phyloP scores from a whole-genome alignment of 2,113 vertebrate species.

The Corythoichthys haematopterus region DNA sequence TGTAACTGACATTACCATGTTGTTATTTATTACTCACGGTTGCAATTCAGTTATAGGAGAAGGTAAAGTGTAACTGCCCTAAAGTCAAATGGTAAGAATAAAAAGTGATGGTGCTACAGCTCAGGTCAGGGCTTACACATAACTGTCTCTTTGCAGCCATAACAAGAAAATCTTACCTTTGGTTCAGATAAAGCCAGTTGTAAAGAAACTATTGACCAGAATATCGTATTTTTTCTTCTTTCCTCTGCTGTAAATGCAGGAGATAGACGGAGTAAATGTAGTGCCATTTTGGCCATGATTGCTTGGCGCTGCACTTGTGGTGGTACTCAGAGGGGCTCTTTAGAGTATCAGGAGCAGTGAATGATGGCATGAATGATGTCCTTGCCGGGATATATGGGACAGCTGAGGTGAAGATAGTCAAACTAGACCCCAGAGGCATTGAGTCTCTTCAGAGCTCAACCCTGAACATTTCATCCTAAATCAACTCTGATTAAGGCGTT shows the following conservation, averaged over 20 bases:
- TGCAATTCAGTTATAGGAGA: constrained; percentile 31
- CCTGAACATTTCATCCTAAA: constrained; percentile 58
- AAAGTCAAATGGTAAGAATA: constrained; percentile 21
- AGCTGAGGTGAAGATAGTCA: constrained; percentile 68
- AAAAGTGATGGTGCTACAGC: constrained; percentile 4
- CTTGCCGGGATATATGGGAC: constrained; percentile 64
- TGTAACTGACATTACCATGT: constrained; percentile 16
- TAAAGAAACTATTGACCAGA: constrained; percentile 11
- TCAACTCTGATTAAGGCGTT: constrained; percentile 46
- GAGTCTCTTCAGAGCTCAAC: constrained; percentile 52
- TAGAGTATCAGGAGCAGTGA: constrained; percentile 50
- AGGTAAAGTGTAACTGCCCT: constrained; percentile 32
- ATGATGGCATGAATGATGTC: constrained; percentile 62
- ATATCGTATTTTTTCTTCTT: constrained; percentile 33
- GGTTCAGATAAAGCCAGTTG: constrained; percentile 2
- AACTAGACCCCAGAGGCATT: constrained; percentile 48
- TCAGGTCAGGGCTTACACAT: constrained; percentile 6
- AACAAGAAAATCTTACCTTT: constrained; percentile 15
- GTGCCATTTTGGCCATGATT: constrained; percentile 44
- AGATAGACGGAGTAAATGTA: constrained; percentile 30
- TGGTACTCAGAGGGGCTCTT: constrained; percentile 15
- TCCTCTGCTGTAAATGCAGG: constrained; percentile 25
- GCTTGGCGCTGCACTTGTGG: constrained; percentile 32
- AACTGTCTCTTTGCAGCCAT: not conserved
- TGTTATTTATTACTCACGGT: constrained; percentile 33